These are phyloP conservation scores for Sebastes reedi DNA, from an alignment of 2,797 vertebrate species.

Conservation along the genomic window DNA sequence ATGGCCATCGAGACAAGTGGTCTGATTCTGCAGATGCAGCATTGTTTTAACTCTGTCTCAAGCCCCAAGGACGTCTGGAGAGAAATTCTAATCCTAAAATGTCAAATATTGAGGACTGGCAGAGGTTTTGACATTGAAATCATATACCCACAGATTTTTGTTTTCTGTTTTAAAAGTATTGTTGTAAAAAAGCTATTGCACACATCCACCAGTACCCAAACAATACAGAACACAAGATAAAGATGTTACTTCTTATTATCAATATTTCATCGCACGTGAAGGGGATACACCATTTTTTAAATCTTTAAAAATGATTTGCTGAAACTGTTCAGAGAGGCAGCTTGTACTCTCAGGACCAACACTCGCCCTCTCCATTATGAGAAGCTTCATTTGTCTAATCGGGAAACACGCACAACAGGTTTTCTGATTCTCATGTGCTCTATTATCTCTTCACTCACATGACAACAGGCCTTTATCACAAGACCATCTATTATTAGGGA, in stretches of 20 bases:
- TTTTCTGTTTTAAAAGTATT: not conserved
- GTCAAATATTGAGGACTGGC: not conserved
- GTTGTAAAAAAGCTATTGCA: not conserved
- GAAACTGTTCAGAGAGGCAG: not conserved
- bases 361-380: not conserved
- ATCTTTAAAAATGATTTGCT: not conserved
- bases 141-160: not conserved
- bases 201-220: not conserved
- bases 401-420: conserved; percentile 9
- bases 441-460: conserved; percentile 20
- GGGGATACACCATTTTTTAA: not conserved
- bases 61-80: conserved; percentile 14
- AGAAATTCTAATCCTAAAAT: conserved; percentile 31
- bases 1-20: conserved; percentile 16
- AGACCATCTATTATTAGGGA: not conserved
- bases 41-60: conserved; percentile 18
- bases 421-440: conserved; percentile 16
- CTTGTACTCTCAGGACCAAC: not conserved
- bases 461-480: conserved; percentile 13
- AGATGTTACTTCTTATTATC: not conserved
- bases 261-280: not conserved
- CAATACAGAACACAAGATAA: not conserved
- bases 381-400: not conserved
- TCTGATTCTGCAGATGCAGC: conserved; percentile 9
- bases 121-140: conserved; percentile 8